These are phyloP conservation scores for Strigops habroptila DNA, from an alignment of 2,113 vertebrate species.

Conservation along the genomic window DNA sequence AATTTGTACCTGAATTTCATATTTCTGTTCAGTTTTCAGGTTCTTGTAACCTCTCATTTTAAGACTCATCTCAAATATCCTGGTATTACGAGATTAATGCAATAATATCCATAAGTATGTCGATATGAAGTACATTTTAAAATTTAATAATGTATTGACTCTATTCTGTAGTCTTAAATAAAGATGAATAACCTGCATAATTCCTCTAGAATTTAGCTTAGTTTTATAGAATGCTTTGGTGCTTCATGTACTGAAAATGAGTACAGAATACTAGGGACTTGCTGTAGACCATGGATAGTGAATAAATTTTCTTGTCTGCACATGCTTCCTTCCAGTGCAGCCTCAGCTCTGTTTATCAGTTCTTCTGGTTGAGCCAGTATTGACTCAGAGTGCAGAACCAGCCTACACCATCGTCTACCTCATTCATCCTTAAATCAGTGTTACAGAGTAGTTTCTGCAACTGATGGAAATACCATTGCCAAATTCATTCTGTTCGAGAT, in stretches of 20 bases:
- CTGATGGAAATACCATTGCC: not conserved
- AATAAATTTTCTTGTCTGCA: not conserved
- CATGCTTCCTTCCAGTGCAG: not conserved
- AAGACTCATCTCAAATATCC: not conserved
- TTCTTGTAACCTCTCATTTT: not conserved
- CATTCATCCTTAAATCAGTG: not conserved
- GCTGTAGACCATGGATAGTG: not conserved
- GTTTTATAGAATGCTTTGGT: not conserved
- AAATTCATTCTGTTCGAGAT: not conserved
- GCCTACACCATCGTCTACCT: not conserved
- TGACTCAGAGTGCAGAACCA: not conserved
- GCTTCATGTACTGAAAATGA: not conserved
- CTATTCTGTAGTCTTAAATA: not conserved
- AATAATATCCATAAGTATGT: not conserved
- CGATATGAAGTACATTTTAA: not conserved
- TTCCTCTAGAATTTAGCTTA: not conserved
- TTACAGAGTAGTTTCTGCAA: not conserved
- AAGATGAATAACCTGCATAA: not conserved
- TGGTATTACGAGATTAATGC: not conserved
- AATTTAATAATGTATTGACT: not conserved
- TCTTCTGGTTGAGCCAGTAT: not conserved
- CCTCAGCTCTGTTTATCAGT: not conserved
- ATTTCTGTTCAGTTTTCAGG: not conserved
- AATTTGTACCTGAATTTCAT: not conserved
- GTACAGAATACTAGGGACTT: not conserved